Evolutionary conservation across 1,140 invertebrate genomes (phyloP).

Genomic region (Pomacea maculata): DNA sequence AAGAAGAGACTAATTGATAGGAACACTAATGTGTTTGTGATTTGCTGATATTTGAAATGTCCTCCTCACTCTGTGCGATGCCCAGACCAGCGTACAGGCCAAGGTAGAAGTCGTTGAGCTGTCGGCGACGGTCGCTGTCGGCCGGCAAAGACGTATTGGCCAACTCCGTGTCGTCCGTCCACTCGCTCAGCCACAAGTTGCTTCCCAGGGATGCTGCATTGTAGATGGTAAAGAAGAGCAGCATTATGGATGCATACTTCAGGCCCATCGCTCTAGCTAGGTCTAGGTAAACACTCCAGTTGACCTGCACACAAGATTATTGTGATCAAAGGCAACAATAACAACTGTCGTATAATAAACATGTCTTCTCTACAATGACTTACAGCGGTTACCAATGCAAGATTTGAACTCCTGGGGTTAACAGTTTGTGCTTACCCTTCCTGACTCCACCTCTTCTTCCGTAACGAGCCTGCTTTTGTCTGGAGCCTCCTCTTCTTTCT

Average conservation of each 20-base stretch:
- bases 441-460: slow-evolving; percentile 42
- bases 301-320: slow-evolving; percentile 72
- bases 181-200: slow-evolving; percentile 58
- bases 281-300: slow-evolving; percentile 86
- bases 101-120: slow-evolving; percentile 53
- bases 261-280: slow-evolving; percentile 88
- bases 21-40: background rate
- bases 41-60: background rate
- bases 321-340: too few relatives aligned
- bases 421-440: slow-evolving; percentile 36
- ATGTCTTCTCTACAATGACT: too few relatives aligned
- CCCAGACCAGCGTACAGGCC: slow-evolving; percentile 56
- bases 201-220: slow-evolving; percentile 35
- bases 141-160: slow-evolving; percentile 28
- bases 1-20: background rate
- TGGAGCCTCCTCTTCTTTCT: background rate
- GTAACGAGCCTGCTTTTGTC: slow-evolving; percentile 40
- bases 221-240: slow-evolving; percentile 47
- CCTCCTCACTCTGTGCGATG: slow-evolving; percentile 57
- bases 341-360: background rate
- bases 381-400: background rate
- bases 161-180: slow-evolving; percentile 54
- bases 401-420: background rate
- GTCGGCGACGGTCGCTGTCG: slow-evolving; percentile 35
- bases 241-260: slow-evolving; percentile 75